Base-by-base conservation (phyloP, 2,888 invertebrate genomes). In the Catotricha subobsoleta region DNA sequence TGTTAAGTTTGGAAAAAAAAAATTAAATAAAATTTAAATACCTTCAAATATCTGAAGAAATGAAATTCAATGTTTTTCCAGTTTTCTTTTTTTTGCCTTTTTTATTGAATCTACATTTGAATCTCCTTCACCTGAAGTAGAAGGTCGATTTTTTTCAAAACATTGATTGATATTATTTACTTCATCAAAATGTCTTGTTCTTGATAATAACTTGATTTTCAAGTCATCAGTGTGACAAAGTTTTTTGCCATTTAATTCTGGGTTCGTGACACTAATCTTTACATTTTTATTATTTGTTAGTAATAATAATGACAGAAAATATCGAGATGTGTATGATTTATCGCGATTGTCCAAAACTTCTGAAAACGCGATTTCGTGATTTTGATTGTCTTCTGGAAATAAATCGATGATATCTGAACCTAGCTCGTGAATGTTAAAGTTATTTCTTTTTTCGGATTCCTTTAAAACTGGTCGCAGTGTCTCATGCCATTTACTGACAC, bases 341-440 rank as follows among this genome's bases (percentile, higher is more conserved):
- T 60, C 59, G 34, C 54, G 57, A 16, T 47, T 43, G 13, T 47
- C 42, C 51, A 62, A 50, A 1, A 61, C 49, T 42, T 55, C 49
- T 2, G 48, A 49, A 5, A 61, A 48, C 0, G 54, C 49, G 2
- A 51, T 45, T 8, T 46, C 35, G 21, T 18, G 34, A 3, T 16
- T 21, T 27, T 20, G 13, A 10, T 28, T 2, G 3, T 13, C 8
- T 3, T 33, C 19, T 16, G 48, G 44, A 16, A 54, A 46, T 33
- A 53, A 51, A 2, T 50, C 44, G 2, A 61, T 51, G 13, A 61
- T 54, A 44, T 60, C 55, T 2, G 52, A 53, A 1, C 59, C 58
- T 15, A 62, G 40, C n/a, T 51, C 49, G 33, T 49, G 51, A 4
- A 62, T 52, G 43, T 57, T 57, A 28, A 61, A 61, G 46, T 59